Base-by-base conservation (phyloP, 2,797 vertebrate genomes). In the Neopelma chrysocephalum region DNA sequence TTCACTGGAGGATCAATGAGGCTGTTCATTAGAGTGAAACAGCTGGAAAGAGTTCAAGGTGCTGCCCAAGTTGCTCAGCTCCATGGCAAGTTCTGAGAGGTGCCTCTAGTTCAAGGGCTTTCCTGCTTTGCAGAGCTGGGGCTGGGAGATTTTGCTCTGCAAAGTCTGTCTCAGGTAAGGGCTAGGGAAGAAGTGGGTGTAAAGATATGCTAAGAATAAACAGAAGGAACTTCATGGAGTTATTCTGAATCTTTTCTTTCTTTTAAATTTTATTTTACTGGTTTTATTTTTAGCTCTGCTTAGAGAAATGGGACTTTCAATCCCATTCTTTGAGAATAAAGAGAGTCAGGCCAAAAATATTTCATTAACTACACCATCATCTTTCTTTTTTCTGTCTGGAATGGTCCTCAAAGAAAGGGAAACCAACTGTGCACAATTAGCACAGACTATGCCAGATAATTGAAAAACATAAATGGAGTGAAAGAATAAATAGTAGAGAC, bases 261-360 rank as follows among this genome's bases (percentile, higher is more conserved):
- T 27, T 36, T 47, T 38, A 12, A 32, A 32, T 40, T 29, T 64
- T 61, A 42, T 71, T 90, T 57, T 19, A 64, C 34, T 83, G n/a
- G 10, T 47, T 83, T 90, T 94, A 94, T 90, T 94, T 90, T 82
- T 91, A 93, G 57, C 32, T 82, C 62, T 77, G 14, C 60, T 87
- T 38, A 73, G 60, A 87, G 47, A 91, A 92, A 85, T 48, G 75
- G 47, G 60, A 80, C 68, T 87, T 83, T 62, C 40, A 82, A 85
- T 83, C 11, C 26, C 58, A 79, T 91, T 95, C 65, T 82, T 93
- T 58, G 26, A 92, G 87, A 95, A 80, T 51, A 79, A 94, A 89
- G 22, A 73, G 42, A 53, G 53, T 60, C 0, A 0, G 10, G 78
- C 62, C 86, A 97, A 93, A 95, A 81, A 53, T 61, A 72, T 79